phyloP scores from a whole-genome alignment of 2,888 invertebrate species.

The Ophion slaviceki region DNA sequence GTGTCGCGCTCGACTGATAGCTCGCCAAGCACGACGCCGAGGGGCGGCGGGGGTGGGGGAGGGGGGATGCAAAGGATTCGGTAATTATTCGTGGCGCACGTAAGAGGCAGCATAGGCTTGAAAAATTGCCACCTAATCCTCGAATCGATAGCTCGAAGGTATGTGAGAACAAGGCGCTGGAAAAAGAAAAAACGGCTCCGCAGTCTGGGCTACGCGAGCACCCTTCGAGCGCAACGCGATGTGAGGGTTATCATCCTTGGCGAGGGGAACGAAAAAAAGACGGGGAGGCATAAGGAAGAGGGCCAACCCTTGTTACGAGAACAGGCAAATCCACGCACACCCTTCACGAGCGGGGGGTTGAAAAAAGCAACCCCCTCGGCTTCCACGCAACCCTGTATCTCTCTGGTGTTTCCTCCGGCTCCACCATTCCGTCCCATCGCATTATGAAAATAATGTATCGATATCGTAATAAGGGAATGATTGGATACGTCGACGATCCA shows the following conservation, averaged over 20 bases:
- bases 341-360: slow-evolving; percentile 26
- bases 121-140: slow-evolving; percentile 83
- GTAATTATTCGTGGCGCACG: slow-evolving; percentile 78
- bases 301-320: slow-evolving; percentile 62
- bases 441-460: slow-evolving; percentile 81
- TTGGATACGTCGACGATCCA: slow-evolving; percentile 81
- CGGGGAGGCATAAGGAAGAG: slow-evolving; percentile 48
- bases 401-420: slow-evolving; percentile 37
- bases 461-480: slow-evolving; percentile 83
- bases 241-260: slow-evolving; percentile 60
- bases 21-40: not conserved
- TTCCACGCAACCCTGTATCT: slow-evolving; percentile 55
- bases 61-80: slow-evolving; percentile 68
- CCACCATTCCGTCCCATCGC: slow-evolving; percentile 52
- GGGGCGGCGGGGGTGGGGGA: not conserved
- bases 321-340: slow-evolving; percentile 42
- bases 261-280: slow-evolving; percentile 33
- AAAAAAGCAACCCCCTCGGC: slow-evolving; percentile 63
- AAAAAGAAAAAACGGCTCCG: slow-evolving; percentile 26
- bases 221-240: slow-evolving; percentile 51
- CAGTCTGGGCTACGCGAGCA: slow-evolving; percentile 18
- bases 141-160: slow-evolving; percentile 77
- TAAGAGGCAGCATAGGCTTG: slow-evolving; percentile 76
- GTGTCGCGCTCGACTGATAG: slow-evolving; percentile 45
- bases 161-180: slow-evolving; percentile 70